These are phyloP conservation scores for Conus canariensis DNA, from an alignment of 2,888 invertebrate genomes.

Conservation along the genomic window DNA sequence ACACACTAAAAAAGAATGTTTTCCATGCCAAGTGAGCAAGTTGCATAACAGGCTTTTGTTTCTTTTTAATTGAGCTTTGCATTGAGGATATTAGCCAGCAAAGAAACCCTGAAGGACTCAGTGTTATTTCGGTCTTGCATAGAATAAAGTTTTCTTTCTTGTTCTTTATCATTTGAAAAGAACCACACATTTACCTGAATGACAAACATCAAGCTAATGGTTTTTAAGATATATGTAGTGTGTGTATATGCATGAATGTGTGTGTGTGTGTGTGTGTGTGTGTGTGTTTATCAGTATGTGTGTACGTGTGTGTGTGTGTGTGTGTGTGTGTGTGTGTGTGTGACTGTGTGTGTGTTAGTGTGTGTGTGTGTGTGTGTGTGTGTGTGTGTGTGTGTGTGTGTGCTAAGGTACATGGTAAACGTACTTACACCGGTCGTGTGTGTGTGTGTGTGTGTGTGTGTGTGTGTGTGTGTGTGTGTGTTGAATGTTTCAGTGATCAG, in stretches of 20 bases:
- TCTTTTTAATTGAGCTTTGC: no score
- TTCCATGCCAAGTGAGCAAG: no score
- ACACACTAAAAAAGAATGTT: no score
- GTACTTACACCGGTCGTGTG: neutral
- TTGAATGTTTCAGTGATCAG: neutral
- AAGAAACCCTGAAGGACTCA: no score
- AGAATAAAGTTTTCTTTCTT: no score
- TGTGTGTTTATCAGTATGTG: neutral
- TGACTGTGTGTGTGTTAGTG: neutral
- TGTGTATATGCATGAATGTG: neutral
- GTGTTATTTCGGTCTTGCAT: no score
- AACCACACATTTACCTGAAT: no score
- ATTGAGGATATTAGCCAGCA: no score
- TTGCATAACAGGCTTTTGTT: no score
- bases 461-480: neutral
- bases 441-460: constrained; percentile 21
- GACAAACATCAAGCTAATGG: no score
- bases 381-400: constrained; percentile 26
- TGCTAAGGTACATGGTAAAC: neutral
- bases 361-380: constrained; percentile 17
- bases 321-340: constrained; percentile 12
- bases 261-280: neutral
- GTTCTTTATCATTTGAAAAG: no score
- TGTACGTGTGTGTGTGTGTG: neutral
- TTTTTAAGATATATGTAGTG: no score